A percentile compares a stretch with the other conserved stretches of the same genome.
These are phyloP conservation scores for Otocyon megalotis DNA, from an alignment of 2,113 vertebrate species.

Conservation along the genomic window DNA sequence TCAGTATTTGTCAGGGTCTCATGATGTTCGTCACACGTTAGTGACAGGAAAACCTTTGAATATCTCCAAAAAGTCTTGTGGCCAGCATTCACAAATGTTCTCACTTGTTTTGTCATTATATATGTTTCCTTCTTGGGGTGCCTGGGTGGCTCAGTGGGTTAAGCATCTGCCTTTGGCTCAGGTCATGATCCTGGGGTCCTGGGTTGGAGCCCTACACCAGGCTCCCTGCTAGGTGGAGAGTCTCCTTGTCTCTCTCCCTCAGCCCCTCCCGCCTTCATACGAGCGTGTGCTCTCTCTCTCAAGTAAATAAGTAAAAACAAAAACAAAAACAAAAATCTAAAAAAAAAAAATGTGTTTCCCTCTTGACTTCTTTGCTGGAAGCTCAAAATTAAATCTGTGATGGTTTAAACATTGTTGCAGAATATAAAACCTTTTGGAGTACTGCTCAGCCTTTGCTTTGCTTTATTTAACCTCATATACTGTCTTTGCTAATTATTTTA, in stretches of 20 bases:
- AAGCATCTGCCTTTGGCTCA: not conserved
- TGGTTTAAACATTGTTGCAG: not conserved
- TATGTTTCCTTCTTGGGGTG: not conserved
- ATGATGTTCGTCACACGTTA: not conserved
- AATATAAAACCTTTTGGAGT: not conserved
- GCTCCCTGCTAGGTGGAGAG: not conserved
- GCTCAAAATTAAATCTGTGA: not conserved
- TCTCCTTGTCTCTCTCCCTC: not conserved
- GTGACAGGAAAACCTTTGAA: not conserved
- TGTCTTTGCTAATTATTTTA: not conserved
- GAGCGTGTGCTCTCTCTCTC: not conserved
- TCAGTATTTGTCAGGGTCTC: not conserved
- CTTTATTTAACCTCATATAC: not conserved
- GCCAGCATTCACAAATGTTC: not conserved
- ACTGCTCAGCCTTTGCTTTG: not conserved
- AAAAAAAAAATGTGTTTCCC: not conserved
- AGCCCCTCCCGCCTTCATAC: not conserved
- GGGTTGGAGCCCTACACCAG: fast-evolving
- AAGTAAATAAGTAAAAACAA: not conserved
- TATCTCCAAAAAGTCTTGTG: not conserved
- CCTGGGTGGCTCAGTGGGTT: not conserved
- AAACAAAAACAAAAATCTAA: not conserved
- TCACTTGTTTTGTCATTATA: not conserved
- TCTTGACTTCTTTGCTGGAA: conserved; percentile 22
- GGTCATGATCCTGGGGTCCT: not conserved